A percentile compares a stretch with the other conserved stretches of the same genome.
These are phyloP conservation scores for Eupelmus urozonus DNA, from an alignment of 2,888 invertebrate genomes.

Conservation along the genomic window DNA sequence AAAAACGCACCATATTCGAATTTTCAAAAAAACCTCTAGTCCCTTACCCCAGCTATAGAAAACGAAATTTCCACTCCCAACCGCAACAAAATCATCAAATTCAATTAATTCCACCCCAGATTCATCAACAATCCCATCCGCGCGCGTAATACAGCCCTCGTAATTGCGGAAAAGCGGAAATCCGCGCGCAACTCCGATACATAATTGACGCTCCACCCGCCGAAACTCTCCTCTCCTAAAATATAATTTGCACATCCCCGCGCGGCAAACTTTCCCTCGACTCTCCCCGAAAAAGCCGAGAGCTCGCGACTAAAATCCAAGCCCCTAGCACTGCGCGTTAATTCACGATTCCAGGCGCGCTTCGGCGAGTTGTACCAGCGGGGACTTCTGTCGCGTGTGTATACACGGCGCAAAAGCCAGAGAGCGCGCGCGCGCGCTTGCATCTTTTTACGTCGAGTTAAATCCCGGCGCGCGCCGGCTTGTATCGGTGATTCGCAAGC, in stretches of 20 bases:
- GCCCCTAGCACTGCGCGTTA: not conserved
- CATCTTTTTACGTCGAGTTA: constrained; percentile 38
- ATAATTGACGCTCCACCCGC: not conserved
- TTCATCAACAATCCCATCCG: too few relatives aligned
- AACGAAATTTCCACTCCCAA: too few relatives aligned
- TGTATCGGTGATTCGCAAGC: not conserved
- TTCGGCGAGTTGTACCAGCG: too few relatives aligned
- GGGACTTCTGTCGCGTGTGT: too few relatives aligned
- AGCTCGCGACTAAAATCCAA: too few relatives aligned
- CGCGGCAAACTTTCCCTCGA: not conserved
- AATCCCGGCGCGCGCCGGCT: not conserved
- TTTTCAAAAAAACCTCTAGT: too few relatives aligned
- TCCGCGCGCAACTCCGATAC: not conserved
- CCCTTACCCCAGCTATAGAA: too few relatives aligned
- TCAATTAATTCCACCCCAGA: too few relatives aligned
- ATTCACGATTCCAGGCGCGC: not conserved
- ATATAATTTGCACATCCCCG: not conserved
- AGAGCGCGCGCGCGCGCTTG: not conserved
- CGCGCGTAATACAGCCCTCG: not conserved
- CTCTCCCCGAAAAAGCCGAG: too few relatives aligned
- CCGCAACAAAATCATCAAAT: too few relatives aligned
- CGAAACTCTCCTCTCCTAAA: not conserved
- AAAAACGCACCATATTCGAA: too few relatives aligned
- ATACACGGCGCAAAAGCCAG: too few relatives aligned
- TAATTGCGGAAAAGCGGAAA: not conserved